Evolutionary conservation across 2,797 vertebrate species (phyloP).

Genomic region (Galagoides demidoff): DNA sequence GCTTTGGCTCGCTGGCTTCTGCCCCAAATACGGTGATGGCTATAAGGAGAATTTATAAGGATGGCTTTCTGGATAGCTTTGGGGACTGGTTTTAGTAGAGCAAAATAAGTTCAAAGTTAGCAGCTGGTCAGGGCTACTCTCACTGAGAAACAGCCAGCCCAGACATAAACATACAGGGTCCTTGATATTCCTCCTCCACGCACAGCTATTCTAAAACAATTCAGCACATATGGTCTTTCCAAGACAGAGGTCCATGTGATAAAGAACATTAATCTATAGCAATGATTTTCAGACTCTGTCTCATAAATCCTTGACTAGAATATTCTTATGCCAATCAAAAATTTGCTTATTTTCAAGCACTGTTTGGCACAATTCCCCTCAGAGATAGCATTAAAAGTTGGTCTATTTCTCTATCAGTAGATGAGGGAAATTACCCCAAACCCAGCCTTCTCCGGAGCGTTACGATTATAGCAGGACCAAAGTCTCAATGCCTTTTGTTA

Average conservation of each 20-base stretch:
- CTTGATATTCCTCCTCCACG: background rate
- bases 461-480: background rate
- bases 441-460: background rate
- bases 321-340: background rate
- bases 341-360: background rate
- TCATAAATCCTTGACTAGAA: background rate
- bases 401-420: background rate
- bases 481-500: background rate
- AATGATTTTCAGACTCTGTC: background rate
- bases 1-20: background rate
- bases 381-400: background rate
- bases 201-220: background rate
- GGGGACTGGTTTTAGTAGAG: background rate
- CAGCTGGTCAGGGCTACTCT: background rate
- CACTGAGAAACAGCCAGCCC: background rate
- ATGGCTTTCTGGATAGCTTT: background rate
- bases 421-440: background rate
- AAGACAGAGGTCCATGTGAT: accelerated
- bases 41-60: background rate
- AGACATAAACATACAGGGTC: background rate
- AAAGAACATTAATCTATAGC: too few relatives aligned
- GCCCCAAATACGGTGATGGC: background rate
- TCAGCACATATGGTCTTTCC: background rate
- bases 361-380: background rate
- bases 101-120: background rate